Percentiles rank a stretch among this genome's conserved stretches.
Evolutionary conservation across 2,888 invertebrate species (phyloP).

Genomic region (Eupeodes latifasciatus): DNA sequence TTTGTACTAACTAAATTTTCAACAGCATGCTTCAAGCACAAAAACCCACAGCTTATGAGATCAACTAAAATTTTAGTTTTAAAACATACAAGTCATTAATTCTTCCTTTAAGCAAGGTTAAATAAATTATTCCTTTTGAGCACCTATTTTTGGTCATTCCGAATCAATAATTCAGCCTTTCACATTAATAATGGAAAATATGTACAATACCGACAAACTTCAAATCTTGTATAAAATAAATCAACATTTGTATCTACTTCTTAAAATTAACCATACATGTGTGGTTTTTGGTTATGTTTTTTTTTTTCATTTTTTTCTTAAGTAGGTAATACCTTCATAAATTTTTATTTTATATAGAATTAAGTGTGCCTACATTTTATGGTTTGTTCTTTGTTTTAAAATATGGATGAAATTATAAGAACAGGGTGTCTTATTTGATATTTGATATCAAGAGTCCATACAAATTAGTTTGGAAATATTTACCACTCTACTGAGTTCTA

Average conservation of each 20-base stretch:
- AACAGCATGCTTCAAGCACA: too few relatives aligned
- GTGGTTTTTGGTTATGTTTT: not conserved
- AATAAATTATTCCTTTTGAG: too few relatives aligned
- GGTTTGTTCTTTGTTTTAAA: not conserved
- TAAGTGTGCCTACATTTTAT: not conserved
- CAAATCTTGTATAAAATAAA: not conserved
- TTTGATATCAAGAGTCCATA: too few relatives aligned
- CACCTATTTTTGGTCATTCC: not conserved
- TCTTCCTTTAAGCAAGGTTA: too few relatives aligned
- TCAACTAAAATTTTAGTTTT: too few relatives aligned
- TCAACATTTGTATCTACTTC: not conserved
- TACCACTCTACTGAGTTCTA: too few relatives aligned
- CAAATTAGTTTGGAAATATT: too few relatives aligned
- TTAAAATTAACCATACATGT: slow-evolving; percentile 4
- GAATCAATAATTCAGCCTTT: not conserved
- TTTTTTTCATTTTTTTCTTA: not conserved
- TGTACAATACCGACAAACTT: not conserved
- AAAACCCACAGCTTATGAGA: too few relatives aligned
- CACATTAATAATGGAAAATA: not conserved
- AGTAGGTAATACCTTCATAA: not conserved
- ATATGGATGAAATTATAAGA: not conserved
- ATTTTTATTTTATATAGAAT: slow-evolving; percentile 1
- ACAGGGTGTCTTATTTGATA: not conserved
- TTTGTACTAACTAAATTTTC: too few relatives aligned
- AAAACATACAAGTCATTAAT: too few relatives aligned